Base-by-base conservation (phyloP, 2,888 invertebrate species). In the Tupiocoris notatus region DNA sequence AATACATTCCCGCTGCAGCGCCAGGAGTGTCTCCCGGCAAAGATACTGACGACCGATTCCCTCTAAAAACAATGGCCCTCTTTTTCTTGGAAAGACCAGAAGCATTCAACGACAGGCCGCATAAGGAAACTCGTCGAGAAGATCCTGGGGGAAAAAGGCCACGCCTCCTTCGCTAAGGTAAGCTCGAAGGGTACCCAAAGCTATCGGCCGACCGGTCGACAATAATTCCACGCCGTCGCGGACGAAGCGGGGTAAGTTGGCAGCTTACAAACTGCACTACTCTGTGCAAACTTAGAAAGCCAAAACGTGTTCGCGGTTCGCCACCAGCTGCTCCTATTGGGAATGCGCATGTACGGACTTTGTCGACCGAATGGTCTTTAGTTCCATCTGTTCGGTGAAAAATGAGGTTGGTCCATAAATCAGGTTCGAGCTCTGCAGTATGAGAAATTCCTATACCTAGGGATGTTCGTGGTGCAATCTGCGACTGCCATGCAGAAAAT, bases 51-150 rank as follows among this genome's bases (percentile, higher is more conserved):
- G 39, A 65, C 25, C 12, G 65, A 65, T 18, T 65, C 65, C 39
- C 39, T 65, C 39, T 65, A 65, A 65, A 65, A 65, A 65, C 65
- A 65, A 65, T 65, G 65, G 39, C 65, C 39, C 39, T 39, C 63
- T 17, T 18, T 39, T 39, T 25, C 39, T 39, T 25, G 39, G 65
- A 20, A 65, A 65, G 65, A 65, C 65, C 65, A 25, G 65, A 25
- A 65, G 65, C 65, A 39, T 39, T 39, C 39, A 39, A 12, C 39
- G 17, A 20, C 18, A 39, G n/a, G 20, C 65, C 65, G 39, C 25
- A 65, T 18, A 65, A 65, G 65, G 65, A 65, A 65, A 65, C 65
- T 18, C 65, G 65, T 65, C 65, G 25, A 18, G 24, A 24, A 64
- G 39, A 39, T 39, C 39, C 65, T 39, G 39, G 39, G 39, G 39